Evolutionary conservation across 2,888 invertebrate genomes (phyloP).

Genomic region (Lagria hirta): DNA sequence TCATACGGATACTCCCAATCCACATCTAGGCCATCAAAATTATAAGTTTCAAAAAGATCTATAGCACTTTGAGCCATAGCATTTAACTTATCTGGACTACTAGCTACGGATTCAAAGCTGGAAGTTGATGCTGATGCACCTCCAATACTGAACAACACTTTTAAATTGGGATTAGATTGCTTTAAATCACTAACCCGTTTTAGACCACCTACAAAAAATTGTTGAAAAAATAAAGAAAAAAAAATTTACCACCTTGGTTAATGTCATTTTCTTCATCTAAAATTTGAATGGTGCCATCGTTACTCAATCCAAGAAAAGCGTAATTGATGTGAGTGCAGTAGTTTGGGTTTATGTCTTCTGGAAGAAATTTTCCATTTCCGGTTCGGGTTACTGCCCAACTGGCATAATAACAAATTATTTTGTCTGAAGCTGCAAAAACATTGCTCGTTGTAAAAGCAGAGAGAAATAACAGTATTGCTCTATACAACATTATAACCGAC

Average conservation of each 20-base stretch:
- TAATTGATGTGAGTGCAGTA: slow-evolving; percentile 24
- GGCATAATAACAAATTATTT: slow-evolving; percentile 23
- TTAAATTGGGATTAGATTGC: slow-evolving; percentile 19
- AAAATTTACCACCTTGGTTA: slow-evolving; percentile 9
- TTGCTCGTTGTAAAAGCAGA: no score
- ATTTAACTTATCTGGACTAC: not conserved
- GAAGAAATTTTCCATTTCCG: slow-evolving; percentile 20
- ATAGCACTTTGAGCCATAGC: slow-evolving; percentile 14
- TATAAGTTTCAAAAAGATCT: slow-evolving; percentile 17
- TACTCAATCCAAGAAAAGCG: slow-evolving; percentile 18
- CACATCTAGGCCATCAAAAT: slow-evolving; percentile 32
- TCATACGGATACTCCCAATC: slow-evolving; percentile 34
- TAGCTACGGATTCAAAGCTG: slow-evolving; percentile 6
- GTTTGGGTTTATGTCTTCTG: slow-evolving; percentile 23
- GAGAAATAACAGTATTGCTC: no score
- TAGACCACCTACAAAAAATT: slow-evolving; percentile 10
- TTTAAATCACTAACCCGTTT: slow-evolving; percentile 26
- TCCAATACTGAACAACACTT: slow-evolving; percentile 21
- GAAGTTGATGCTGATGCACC: slow-evolving; percentile 15
- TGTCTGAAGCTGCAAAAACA: no score
- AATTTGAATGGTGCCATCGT: slow-evolving; percentile 17
- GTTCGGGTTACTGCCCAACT: slow-evolving; percentile 18
- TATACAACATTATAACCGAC: no score
- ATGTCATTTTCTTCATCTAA: slow-evolving; percentile 20
- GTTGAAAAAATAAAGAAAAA: not conserved